Base-by-base conservation (phyloP, 2,888 invertebrate species). In the Onchidella celtica region DNA sequence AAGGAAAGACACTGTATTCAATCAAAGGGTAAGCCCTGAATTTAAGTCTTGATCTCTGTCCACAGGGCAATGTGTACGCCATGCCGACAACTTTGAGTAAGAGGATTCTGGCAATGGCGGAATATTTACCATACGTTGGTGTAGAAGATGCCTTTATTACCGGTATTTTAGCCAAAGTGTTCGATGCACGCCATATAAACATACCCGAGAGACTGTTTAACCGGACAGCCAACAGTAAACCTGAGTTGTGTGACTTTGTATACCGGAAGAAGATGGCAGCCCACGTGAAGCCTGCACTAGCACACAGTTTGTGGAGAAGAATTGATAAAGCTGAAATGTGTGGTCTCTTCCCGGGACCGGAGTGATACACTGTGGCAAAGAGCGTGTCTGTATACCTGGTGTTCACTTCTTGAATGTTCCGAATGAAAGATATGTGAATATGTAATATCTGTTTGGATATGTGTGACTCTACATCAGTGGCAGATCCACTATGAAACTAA, bases 111-210 rank as follows among this genome's bases (percentile, higher is more conserved):
- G 84, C 77, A 40, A 74, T 84, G 9, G 86, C 89, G 0, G 86
- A 88, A 66, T 86, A 87, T 61, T 73, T 88, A 74, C 89, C 88
- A 1, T 86, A 87, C 59, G 73, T 89, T 24, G 85, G 85, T 9
- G 86, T 89, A 40, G 90, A 90, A 69, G 90, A 90, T 40, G 90
- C 85, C 21, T 89, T 87, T 61, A 86, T 90, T 3, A 89, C 90
- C 2, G 90, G 90, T 0, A 85, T 87, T 61, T 79, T 90, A 11
- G 85, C 87, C 0, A 86, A 85, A 77, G 79, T 87, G 9, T 81
- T 87, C 57, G 85, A 84, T 47, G 87, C 88, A 27, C 79, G 84
- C 14, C 81, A 81, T n/a, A 55, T 81, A 63, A 72, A 76, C 47
- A 69, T 77, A 27, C 74, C 80, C 2, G 74, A 74, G 9, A 57